Evolutionary conservation across 2,113 vertebrate species (phyloP), one percentile per base, ranked within the genome.

Genomic region (Orcinus orca): DNA sequence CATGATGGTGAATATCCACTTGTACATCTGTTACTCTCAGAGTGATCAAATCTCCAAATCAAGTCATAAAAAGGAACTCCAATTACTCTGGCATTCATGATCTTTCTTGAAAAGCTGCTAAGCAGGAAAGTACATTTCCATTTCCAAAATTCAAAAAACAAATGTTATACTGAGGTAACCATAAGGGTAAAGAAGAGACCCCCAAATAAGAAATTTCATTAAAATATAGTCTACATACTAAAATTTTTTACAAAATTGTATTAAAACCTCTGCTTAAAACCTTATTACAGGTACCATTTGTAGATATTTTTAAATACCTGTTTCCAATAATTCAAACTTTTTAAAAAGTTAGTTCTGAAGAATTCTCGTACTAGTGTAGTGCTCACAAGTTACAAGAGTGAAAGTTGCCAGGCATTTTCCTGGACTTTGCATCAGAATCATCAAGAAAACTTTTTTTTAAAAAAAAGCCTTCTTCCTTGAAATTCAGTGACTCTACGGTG

Each of bases 141-240:
- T 50, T 76, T 76, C 55, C 70, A 98, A 81, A 84, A 70, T 58
- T 65, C 44, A 67, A 95, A 95, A 90, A 68, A 79, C 10, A 87
- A 90, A 73, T 62, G 31, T 63, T 68, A 68, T 44, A 73, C 63
- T 90, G 87, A 65, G 10, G 84, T 67, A 62, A 41, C 20, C 29
- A 88, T 68, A 38, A 18, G 36, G 47, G 26, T 44, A 71, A 94
- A 90, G 74, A 73, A 83, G 36, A 74, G 93, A 97, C 23, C 13
- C 62, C 8, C 31, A 90, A 88, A 65, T 83, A 92, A 74, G 58
- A 96, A 96, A 73, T 41, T 58, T 81, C 23, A 58, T 10, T 18
- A 74, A 89, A 76, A 68, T 21, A n/a, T 33, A 20, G 18, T 38
- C 50, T 53, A 38, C 23, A 63, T 36, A 33, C 25, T 90, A 77